Evolutionary conservation across 2,888 invertebrate genomes (phyloP).

Genomic region (Ectobius pallidus): DNA sequence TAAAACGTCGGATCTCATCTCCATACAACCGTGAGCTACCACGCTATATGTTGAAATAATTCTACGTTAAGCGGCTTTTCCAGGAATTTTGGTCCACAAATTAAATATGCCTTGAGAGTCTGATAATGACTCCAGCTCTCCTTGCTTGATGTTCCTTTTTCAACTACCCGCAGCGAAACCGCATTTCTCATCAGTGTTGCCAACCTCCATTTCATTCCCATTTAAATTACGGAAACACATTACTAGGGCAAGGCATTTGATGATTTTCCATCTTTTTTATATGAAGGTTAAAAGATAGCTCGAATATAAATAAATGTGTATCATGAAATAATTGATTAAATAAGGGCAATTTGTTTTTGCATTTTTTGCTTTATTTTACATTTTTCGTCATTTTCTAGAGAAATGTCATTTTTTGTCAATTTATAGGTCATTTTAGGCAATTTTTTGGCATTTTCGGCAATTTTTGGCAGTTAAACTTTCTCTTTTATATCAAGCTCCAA

Average conservation of each 20-base stretch:
- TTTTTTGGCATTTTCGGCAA: too few relatives aligned
- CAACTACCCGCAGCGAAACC: slow-evolving; percentile 13
- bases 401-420: too few relatives aligned
- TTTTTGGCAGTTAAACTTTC: neutral
- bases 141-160: neutral
- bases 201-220: neutral
- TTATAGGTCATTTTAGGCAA: too few relatives aligned
- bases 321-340: too few relatives aligned
- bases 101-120: slow-evolving; percentile 18
- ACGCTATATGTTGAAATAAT: slow-evolving; percentile 9
- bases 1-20: neutral
- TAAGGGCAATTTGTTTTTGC: too few relatives aligned
- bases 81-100: neutral
- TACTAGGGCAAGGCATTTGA: too few relatives aligned
- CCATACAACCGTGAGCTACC: neutral
- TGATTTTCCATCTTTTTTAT: too few relatives aligned
- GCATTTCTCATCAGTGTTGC: slow-evolving; percentile 10
- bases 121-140: slow-evolving; percentile 4
- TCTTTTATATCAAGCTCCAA: neutral
- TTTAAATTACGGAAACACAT: too few relatives aligned
- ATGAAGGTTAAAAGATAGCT: too few relatives aligned
- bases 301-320: too few relatives aligned
- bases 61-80: neutral
- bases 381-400: too few relatives aligned
- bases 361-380: too few relatives aligned